These are phyloP conservation scores for Acrossocheilus fasciatus DNA, from an alignment of 2,797 vertebrate species.

Conservation along the genomic window DNA sequence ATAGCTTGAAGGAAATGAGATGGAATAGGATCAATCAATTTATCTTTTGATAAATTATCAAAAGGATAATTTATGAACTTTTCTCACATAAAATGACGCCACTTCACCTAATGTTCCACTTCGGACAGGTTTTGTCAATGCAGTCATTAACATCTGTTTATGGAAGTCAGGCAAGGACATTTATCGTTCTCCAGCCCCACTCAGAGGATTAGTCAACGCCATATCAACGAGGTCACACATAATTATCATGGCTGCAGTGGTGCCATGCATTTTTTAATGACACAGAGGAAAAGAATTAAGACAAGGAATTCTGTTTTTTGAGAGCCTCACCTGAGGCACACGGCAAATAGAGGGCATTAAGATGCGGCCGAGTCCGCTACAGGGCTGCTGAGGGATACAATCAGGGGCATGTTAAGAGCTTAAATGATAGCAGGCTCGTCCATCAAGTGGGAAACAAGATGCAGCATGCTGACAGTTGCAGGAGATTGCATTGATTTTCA, in stretches of 20 bases:
- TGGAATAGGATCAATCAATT: too few species aligned
- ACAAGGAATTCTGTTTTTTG: constrained; percentile 27
- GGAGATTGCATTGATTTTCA: constrained; percentile 64
- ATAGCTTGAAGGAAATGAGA: too few species aligned
- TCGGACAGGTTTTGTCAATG: constrained; percentile 20
- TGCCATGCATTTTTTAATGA: constrained; percentile 36
- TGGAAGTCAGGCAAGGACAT: constrained; percentile 35
- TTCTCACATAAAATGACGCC: not conserved
- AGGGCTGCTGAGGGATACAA: constrained; percentile 52
- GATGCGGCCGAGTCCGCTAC: constrained; percentile 11
- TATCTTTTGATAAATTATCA: too few species aligned
- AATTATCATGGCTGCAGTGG: constrained; percentile 40
- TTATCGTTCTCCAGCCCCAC: not conserved
- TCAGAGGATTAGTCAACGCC: constrained; percentile 29
- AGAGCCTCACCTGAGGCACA: constrained; percentile 28
- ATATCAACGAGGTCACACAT: constrained; percentile 54
- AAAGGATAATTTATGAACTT: not conserved
- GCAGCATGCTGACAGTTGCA: constrained; percentile 48
- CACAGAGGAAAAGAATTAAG: constrained; percentile 10
- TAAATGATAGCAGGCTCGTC: constrained; percentile 39
- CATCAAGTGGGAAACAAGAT: constrained; percentile 51
- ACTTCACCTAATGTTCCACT: constrained; percentile 15
- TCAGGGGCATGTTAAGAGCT: constrained; percentile 53
- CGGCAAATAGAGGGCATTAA: constrained; percentile 42
- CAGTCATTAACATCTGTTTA: constrained; percentile 38